Conservation (phyloP, 2,888 invertebrate species). For the Emmelina monodactyla region DNA sequence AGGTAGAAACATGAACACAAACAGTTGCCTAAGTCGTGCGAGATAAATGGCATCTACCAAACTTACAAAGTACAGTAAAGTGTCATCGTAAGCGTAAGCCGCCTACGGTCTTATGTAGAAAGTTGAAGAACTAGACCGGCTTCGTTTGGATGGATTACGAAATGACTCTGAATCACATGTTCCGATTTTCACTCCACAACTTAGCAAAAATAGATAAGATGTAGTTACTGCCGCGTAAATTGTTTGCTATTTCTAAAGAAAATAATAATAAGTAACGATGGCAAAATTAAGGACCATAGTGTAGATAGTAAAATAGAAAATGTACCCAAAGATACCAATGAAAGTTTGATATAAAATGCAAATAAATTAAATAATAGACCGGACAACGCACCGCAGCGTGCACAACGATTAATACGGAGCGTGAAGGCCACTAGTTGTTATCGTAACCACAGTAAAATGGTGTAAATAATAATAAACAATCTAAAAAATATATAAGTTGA, state of each 20-base stretch:
- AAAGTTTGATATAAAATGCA: no score
- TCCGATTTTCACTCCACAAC: conserved; percentile 32
- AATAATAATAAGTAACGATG: no score
- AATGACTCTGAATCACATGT: conserved; percentile 32
- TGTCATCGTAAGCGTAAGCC: conserved; percentile 31
- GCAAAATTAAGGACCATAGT: no score
- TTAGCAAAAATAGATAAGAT: background rate
- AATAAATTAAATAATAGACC: no score
- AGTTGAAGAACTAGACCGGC: conserved; percentile 58
- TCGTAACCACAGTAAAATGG: conserved; percentile 28
- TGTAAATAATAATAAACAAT: conserved; percentile 24
- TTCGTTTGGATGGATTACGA: conserved; percentile 39
- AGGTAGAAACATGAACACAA: no score
- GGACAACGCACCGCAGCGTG: conserved; percentile 17
- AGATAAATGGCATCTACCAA: no score
- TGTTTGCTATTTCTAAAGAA: no score
- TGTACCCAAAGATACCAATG: no score
- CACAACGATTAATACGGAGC: conserved; percentile 36
- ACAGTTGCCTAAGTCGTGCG: no score
- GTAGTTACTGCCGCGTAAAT: no score
- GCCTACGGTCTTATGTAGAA: conserved; percentile 46
- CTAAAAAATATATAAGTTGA: conserved; percentile 1
- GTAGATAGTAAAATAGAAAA: no score
- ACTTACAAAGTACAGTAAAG: no score
- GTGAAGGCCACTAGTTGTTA: conserved; percentile 44